Base-by-base conservation (phyloP, 2,797 vertebrate species). In the Acipenser ruthenus region DNA sequence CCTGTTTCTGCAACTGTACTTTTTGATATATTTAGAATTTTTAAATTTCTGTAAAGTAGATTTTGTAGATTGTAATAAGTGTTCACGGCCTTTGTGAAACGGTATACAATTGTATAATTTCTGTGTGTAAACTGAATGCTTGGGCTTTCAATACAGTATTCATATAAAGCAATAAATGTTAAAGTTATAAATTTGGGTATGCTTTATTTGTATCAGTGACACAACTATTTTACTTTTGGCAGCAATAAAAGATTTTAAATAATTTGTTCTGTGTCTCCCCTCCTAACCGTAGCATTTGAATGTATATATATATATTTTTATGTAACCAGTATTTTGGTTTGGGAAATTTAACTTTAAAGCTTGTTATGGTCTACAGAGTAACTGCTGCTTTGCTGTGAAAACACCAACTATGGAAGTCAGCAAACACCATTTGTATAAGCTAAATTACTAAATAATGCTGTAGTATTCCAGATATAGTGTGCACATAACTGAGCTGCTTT, bases 91-190 rank as follows among this genome's bases (percentile, higher is more conserved):
- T 96, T 95, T 95, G 96, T 98, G 95, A 91, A 93, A 93, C 89
- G 86, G 92, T 97, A 93, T 96, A 89, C 94, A 93, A 92, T 92
- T 96, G 93, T 97, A 95, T 92, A 90, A 95, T 95, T 95, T 88
- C 91, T 93, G 89, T 93, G 89, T 94, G 95, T 96, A 94, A 94
- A 94, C 92, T 89, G 95, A 95, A 94, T 94, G 94, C 94, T 91
- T 94, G 91, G 91, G 94, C 90, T 95, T 94, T 98, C 92, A 92
- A 94, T 91, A 93, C 89, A 86, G 93, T 97, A 96, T 99, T 96
- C 95, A 95, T 95, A 95, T 92, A 91, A 93, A 92, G 96, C 96
- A 99, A 98, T 99, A 98, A 99, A 99, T 97, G 95, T 95, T 95
- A 93, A 96, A 91, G 93, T 96, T 97, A 95, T 89, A 88, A 88